phyloP scores from a whole-genome alignment of 1,140 invertebrate species.

The Drosophila sucinea region DNA sequence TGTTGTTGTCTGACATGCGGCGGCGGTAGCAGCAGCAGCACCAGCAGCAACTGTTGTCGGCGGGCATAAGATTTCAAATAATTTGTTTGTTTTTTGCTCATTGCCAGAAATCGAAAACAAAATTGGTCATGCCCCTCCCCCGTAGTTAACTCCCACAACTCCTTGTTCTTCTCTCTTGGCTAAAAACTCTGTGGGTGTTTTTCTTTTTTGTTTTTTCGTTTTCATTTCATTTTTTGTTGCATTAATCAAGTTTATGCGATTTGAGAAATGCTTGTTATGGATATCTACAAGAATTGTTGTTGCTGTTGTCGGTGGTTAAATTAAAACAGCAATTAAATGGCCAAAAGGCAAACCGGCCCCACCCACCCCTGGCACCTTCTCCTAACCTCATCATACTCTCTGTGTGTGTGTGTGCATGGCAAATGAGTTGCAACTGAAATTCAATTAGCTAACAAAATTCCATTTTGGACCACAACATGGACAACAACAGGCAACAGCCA shows the following conservation, averaged over 20 bases:
- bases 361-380: too few species aligned
- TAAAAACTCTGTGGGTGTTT: conserved; percentile 15
- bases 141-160: conserved; percentile 3
- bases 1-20: conserved; percentile 21
- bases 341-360: conserved; percentile 66
- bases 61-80: neutral
- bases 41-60: conserved; percentile 12
- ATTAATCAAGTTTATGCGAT: conserved; percentile 70
- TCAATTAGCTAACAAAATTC: conserved; percentile 81
- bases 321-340: conserved; percentile 81
- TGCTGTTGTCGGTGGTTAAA: conserved; percentile 49
- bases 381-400: conserved; percentile 9
- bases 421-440: conserved; percentile 82
- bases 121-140: neutral
- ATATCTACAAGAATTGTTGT: conserved; percentile 25
- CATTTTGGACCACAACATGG: conserved; percentile 69
- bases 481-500: conserved; percentile 48
- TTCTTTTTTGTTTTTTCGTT: conserved; percentile 14
- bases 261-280: conserved; percentile 40
- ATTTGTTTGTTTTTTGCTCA: neutral
- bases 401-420: conserved; percentile 56
- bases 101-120: conserved; percentile 1
- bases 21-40: conserved; percentile 1
- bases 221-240: conserved; percentile 48
- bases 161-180: conserved; percentile 9